Base-by-base conservation (phyloP, 37 sponge, comb jelly and placozoan genomes). In the Spongia lamella region DNA sequence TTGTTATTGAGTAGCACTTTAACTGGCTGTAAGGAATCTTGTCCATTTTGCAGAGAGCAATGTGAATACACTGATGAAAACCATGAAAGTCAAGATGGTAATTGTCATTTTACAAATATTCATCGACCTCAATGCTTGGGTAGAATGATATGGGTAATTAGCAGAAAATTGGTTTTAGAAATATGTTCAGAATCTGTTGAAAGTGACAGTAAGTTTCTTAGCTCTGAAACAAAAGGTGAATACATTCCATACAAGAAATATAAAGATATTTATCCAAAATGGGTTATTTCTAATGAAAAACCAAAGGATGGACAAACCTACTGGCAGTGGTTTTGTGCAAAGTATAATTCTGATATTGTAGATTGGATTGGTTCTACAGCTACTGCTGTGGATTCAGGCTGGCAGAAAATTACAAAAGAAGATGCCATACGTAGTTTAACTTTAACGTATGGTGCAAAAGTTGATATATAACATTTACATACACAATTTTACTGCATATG, bases 101-200 rank as follows among this genome's bases (percentile, higher is more conserved):
- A 17, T 7, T 20, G 30, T 21, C 30, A 68, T 22, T 47, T 40
- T 50, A 5, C 43, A 43, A 21, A 20, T 38, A 22, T 40, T 14
- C 68, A 68, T 25, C 68, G 68, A 17, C 50, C 68, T 39, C 68
- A 39, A 38, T 68, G 68, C 13, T 50, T 68, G 14, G 68, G 68
- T 20, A 47, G 68, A n/a, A 19, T 7, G 2, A 20, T 39, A 11
- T 68, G 43, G 43, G 14, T n/a, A 3, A 4, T 3, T 11, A 17
- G 3, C 3, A 2, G 40, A 3, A 38, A 20, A 68, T 40, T 68
- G 68, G n/a, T 36, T 16, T 40, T 68, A 68, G 68, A 68, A 22
- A 39, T n/a, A 17, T 68, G 68, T 34, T 40, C 47, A 40, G 21
- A 2, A 19, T 17, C 50, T 19, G 47, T 68, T 68, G 22, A 39